Percentiles rank a stretch among this genome's conserved stretches.
phyloP scores from a whole-genome alignment of 2,888 invertebrate genomes.

The Adineta ricciae region DNA sequence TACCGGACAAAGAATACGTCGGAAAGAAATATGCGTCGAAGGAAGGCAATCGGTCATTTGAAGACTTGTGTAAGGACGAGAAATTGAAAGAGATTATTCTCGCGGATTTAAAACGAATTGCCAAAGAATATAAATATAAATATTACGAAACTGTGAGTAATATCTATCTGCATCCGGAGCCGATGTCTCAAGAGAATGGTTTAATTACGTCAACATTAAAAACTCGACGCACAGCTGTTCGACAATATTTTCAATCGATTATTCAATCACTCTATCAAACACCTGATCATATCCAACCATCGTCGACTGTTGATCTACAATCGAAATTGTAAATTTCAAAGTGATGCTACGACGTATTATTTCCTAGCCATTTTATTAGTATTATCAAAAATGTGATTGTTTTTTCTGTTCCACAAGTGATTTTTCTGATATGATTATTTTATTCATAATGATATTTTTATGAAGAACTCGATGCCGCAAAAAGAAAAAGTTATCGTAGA shows the following conservation, averaged over 20 bases:
- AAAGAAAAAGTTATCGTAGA: no score
- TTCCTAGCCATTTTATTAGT: no score
- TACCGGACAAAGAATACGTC: slow-evolving; percentile 27
- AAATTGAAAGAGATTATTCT: not conserved
- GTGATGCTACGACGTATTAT: no score
- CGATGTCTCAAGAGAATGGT: not conserved
- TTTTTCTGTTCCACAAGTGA: no score
- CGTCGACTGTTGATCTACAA: not conserved
- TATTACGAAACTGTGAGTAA: not conserved
- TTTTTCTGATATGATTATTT: no score
- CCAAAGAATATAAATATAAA: not conserved
- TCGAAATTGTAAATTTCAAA: no score
- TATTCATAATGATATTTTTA: no score
- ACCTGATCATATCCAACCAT: not conserved
- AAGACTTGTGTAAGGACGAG: not conserved
- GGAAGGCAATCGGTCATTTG: not conserved
- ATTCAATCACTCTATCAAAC: not conserved
- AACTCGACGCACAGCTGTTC: not conserved
- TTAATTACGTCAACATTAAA: not conserved
- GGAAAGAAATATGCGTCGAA: not conserved
- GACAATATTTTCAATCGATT: not conserved
- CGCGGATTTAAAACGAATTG: not conserved
- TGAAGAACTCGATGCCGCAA: no score
- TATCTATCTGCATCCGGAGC: not conserved
- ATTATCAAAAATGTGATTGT: no score